Evolutionary conservation across 35 echinoderm and acorn worm species (phyloP).

Genomic region (Apostichopus japonicus): DNA sequence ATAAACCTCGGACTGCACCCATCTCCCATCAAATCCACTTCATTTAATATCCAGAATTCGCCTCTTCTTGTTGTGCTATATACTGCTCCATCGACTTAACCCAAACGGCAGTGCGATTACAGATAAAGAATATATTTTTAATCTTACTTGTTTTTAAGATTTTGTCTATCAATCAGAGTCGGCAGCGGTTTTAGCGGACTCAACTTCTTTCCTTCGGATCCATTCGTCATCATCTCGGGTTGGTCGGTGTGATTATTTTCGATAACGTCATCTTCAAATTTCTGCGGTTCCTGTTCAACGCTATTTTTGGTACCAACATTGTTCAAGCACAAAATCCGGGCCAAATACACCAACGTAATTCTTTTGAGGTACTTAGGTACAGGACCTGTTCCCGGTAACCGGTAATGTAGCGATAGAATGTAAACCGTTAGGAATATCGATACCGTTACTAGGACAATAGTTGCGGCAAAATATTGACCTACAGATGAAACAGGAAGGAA

Average conservation of each 20-base stretch:
- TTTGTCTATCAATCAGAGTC: neutral
- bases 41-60: too few species aligned
- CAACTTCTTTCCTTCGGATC: neutral
- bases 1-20: too few species aligned
- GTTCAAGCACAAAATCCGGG: constrained; percentile 61
- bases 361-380: constrained; percentile 69
- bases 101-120: too few species aligned
- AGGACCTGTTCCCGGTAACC: constrained; percentile 64
- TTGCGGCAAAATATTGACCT: constrained; percentile 82
- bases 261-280: neutral
- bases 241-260: constrained; percentile 36
- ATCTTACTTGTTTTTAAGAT: neutral
- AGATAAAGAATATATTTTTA: neutral
- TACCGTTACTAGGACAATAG: constrained; percentile 74
- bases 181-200: neutral
- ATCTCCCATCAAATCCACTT: too few species aligned
- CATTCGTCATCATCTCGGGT: constrained; percentile 17
- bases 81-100: too few species aligned
- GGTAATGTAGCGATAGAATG: constrained; percentile 79
- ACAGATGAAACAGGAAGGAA: constrained; percentile 25
- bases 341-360: constrained; percentile 65
- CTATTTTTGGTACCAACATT: constrained; percentile 10
- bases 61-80: too few species aligned
- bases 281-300: neutral
- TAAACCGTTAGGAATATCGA: constrained; percentile 86